Base-by-base conservation (phyloP, 2,113 vertebrate genomes). In the Narcine bancroftii region DNA sequence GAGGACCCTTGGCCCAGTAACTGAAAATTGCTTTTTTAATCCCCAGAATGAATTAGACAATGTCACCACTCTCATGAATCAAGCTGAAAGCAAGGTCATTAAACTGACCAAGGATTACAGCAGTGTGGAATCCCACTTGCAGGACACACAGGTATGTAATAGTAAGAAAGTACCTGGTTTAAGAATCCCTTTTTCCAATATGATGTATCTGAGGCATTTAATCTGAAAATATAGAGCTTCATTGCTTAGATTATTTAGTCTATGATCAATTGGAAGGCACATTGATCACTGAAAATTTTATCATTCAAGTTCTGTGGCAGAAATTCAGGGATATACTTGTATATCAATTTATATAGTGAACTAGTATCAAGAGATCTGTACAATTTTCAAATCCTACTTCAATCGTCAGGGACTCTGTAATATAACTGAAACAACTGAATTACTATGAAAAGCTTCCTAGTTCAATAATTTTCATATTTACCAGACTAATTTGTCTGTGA, bases 21-120 rank as follows among this genome's bases (percentile, higher is more conserved):
- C 10, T 45, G 36, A 69, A 29, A 69, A 26, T 17, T 69, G 3
- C 60, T 75, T 92, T 7, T 56, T 87, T 60, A 71, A 77, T 11
- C 10, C 92, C 63, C 94, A 99, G 99, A 93, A 96, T 0, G 99
- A 99, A 92, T 93, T 99, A 94, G 99, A 99, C 36, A 98, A 96
- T 1, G 96, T 97, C 24, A 97, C 93, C 2, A n/a, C 93, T 1
- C 75, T 99, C 81, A 95, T 99, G 93, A 97, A 93, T 92, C 98
- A 99, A 0, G 96, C 97, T 3, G 99, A 99, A 93, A 96, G 97
- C 93, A 99, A 98, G 93, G 97, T 98, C 93, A 98, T 97, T 95
- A 99, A 99, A 95, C 95, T 98, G n/a, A 93, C 95, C 65, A 99
- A 99, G 94, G 99, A 99, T 94, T 97, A 95, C 94, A 98, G 97